Conservation (phyloP, 2,797 vertebrate genomes). For the Hippopotamyrus pictus region DNA sequence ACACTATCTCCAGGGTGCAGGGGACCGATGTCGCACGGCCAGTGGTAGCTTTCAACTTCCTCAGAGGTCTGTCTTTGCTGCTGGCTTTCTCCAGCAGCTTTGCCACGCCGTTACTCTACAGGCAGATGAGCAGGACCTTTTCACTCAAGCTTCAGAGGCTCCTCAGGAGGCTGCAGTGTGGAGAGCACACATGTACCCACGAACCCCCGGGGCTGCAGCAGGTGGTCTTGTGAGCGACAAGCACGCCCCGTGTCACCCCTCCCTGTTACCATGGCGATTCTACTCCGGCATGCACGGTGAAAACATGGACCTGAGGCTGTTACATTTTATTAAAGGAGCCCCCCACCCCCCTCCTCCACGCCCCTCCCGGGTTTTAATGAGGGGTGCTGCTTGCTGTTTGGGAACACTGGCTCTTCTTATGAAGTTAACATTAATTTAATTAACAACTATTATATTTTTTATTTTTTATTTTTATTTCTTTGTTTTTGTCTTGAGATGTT, state of each 20-base stretch:
- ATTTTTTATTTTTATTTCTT: not conserved
- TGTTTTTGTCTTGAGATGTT: not conserved
- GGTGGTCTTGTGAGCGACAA: constrained; percentile 65
- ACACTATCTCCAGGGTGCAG: constrained; percentile 58
- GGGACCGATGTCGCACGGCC: constrained; percentile 26
- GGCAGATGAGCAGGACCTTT: constrained; percentile 87
- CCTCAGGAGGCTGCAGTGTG: constrained; percentile 75
- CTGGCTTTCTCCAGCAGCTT: constrained; percentile 90
- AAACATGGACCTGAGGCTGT: not conserved
- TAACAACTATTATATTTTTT: not conserved
- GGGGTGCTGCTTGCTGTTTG: not conserved
- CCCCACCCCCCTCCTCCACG: not conserved
- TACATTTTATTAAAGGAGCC: not conserved
- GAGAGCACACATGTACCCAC: constrained; percentile 67
- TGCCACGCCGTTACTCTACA: constrained; percentile 85
- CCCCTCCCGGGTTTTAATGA: not conserved
- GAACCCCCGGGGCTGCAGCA: constrained; percentile 77
- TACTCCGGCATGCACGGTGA: not conserved
- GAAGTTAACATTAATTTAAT: constrained; percentile 3
- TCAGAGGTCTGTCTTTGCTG: constrained; percentile 73
- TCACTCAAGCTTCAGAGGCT: constrained; percentile 77
- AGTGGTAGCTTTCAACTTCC: constrained; percentile 66
- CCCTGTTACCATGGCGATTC: not conserved
- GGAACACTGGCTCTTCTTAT: not conserved
- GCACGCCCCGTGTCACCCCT: not conserved